Evolutionary conservation across 2,888 invertebrate species (phyloP), one percentile per base, ranked within the genome.

Genomic region (Drosophila robusta): DNA sequence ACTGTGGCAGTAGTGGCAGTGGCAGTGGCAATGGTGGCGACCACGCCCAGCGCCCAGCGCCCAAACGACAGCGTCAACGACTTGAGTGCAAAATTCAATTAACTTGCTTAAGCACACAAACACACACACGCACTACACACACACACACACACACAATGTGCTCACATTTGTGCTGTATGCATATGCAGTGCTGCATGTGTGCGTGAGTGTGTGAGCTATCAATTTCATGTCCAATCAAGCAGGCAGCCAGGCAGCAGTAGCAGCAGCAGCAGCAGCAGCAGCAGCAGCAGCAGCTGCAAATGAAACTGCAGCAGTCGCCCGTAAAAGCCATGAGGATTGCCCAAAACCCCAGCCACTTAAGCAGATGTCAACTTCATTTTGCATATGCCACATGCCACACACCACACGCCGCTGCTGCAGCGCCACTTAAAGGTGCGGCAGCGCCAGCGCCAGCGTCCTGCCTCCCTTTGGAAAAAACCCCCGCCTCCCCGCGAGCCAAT

Each of bases 221-320:
- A 91, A 90, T 91, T 91, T 87, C 89, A 89, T 87, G 90, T 90
- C 87, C 90, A 91, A 91, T 90, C 90, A 90, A 81, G 80, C 84
- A 89, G 80, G 80, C 68, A 80, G 69, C 61, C 78, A 58, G 55
- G 60, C 60, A 70, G 61, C 72, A 41, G 65, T 52, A 14, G 52
- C 49, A 39, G 12, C 32, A 56, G 77, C 58, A 54, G 74, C 85
- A 72, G 78, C 80, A n/a, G n/a, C 72, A 41, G 65, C 56, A 14
- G 52, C 49, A 39, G 12, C 32, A 56, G 77, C 58, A 54, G 74
- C 85, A 72, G 78, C 80, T 75, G 79, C 81, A 87, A 69, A 56
- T 73, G 73, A 72, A 70, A 70, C 71, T 75, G 79, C 80, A 54
- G 52, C 57, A 45, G 6, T 56, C 61, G 52, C 55, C 57, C 46